phyloP scores from a whole-genome alignment of 2,113 vertebrate genomes.

The Plecturocebus donacophilus region DNA sequence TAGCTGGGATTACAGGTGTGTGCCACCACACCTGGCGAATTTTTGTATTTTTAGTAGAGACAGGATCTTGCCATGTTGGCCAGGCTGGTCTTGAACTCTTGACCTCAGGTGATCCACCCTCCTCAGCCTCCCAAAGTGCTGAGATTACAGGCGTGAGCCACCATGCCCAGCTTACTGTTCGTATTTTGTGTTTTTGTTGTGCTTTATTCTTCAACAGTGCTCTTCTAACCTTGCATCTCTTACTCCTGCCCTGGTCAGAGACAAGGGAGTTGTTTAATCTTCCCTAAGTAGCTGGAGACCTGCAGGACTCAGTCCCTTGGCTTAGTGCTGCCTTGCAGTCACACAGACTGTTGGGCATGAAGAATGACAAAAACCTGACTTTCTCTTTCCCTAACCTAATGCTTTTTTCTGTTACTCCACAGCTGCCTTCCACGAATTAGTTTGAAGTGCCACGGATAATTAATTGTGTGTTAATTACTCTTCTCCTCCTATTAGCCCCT shows the following conservation, averaged over 20 bases:
- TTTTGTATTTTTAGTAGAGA: too few relatives aligned
- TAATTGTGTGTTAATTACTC: slow-evolving; percentile 19
- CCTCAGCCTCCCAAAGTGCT: too few relatives aligned
- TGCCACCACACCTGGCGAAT: too few relatives aligned
- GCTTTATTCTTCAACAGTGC: background rate
- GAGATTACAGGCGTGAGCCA: too few relatives aligned
- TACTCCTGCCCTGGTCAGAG: background rate
- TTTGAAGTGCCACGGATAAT: background rate
- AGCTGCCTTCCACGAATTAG: background rate
- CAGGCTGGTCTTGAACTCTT: too few relatives aligned
- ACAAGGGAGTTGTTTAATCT: background rate
- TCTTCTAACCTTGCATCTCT: background rate
- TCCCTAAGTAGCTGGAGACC: background rate
- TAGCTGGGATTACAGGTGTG: too few relatives aligned
- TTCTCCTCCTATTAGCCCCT: background rate
- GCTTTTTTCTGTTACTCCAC: background rate
- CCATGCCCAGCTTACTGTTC: background rate
- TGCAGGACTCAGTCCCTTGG: background rate
- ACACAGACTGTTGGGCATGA: background rate
- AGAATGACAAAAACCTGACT: background rate
- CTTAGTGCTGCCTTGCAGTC: background rate
- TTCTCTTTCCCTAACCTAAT: background rate
- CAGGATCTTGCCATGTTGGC: too few relatives aligned
- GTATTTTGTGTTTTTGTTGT: too few relatives aligned
- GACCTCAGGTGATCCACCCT: too few relatives aligned